Evolutionary conservation across 2,888 invertebrate species (phyloP).

Genomic region (Phania funesta): DNA sequence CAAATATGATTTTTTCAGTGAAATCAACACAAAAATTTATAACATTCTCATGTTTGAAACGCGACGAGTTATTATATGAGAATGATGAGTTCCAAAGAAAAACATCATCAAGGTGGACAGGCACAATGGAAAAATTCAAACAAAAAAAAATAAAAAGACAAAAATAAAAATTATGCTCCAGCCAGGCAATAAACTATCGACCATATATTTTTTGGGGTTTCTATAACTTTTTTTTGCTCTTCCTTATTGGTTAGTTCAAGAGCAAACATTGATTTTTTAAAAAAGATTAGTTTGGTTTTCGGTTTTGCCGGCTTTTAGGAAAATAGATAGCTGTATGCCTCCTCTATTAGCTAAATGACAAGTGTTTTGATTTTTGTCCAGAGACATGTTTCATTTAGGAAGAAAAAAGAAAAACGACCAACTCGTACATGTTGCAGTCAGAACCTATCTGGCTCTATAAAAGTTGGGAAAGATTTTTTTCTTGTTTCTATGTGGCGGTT

Average conservation of each 20-base stretch:
- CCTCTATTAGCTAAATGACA: constrained; percentile 54
- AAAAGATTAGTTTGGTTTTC: constrained; percentile 29
- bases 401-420: neutral
- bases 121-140: neutral
- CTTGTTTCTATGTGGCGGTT: neutral
- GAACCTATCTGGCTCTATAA: constrained; percentile 30
- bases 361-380: constrained; percentile 54
- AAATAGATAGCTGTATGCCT: neutral
- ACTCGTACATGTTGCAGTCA: neutral
- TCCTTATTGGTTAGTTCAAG: neutral
- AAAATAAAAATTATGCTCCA: constrained; percentile 47
- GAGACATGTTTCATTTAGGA: neutral
- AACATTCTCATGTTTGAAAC: constrained; percentile 61
- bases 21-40: constrained; percentile 66
- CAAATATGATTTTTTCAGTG: constrained; percentile 61
- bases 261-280: constrained; percentile 22
- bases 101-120: constrained; percentile 59
- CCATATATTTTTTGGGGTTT: constrained; percentile 34
- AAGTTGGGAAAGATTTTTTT: constrained; percentile 37
- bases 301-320: constrained; percentile 28
- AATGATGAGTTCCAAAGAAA: constrained; percentile 66
- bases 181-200: constrained; percentile 59
- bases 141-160: constrained; percentile 18
- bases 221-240: neutral
- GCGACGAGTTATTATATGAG: constrained; percentile 60